Percentiles rank a stretch among this genome's conserved stretches.
Evolutionary conservation across 1,140 invertebrate genomes (phyloP).

Genomic region (Drosophila setifemur): DNA sequence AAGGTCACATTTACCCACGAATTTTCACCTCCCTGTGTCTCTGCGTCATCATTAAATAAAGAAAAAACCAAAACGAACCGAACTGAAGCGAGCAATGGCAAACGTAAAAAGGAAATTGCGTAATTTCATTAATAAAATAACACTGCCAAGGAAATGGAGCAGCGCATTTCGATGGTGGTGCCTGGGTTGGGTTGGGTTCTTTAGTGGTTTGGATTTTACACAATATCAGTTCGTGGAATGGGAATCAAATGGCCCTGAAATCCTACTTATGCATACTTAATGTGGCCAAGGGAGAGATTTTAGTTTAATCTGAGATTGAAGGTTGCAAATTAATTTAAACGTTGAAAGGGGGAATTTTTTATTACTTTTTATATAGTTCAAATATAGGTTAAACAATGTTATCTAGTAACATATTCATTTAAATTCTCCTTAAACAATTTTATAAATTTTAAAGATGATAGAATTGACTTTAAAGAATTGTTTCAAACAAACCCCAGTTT

Average conservation of each 20-base stretch:
- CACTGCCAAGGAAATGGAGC: constrained; percentile 17
- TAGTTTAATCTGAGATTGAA: background rate
- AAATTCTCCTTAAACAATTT: too few species aligned
- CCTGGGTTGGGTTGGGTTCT: constrained; percentile 2
- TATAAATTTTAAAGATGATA: too few species aligned
- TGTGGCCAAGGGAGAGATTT: background rate
- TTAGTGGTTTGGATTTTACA: constrained; percentile 34
- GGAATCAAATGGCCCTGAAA: constrained; percentile 10
- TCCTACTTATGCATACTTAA: constrained; percentile 26
- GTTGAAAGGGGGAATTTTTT: too few species aligned
- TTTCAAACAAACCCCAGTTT: too few species aligned
- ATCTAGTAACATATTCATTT: too few species aligned
- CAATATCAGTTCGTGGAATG: constrained; percentile 18
- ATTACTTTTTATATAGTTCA: too few species aligned
- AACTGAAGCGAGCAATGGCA: constrained; percentile 7
- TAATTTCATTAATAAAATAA: constrained; percentile 77
- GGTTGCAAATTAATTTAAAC: background rate
- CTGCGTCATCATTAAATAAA: constrained; percentile 65
- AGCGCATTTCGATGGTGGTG: constrained; percentile 25
- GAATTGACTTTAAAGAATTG: too few species aligned
- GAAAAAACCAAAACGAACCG: constrained; percentile 50
- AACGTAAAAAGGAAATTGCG: constrained; percentile 58
- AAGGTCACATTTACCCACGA: constrained; percentile 65
- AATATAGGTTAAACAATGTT: background rate
- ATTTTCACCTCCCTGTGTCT: background rate